These are phyloP conservation scores for Melanotaenia pygmaea DNA, from an alignment of 2,797 vertebrate species.

Conservation along the genomic window DNA sequence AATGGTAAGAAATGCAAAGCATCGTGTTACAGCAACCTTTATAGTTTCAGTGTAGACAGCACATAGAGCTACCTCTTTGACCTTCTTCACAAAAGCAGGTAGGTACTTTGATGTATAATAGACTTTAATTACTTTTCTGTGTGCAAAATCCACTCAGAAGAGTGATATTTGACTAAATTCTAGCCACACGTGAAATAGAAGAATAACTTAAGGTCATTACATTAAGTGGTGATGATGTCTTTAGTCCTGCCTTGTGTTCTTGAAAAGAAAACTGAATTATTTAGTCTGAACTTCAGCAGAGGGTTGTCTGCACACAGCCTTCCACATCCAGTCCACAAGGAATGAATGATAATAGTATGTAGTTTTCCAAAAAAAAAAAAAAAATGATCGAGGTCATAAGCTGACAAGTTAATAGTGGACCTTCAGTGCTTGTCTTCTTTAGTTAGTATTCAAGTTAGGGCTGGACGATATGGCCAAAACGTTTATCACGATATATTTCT, in stretches of 20 bases:
- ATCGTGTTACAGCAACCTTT: slow-evolving; percentile 55
- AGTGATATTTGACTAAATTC: slow-evolving; percentile 55
- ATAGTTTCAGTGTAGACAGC: slow-evolving; percentile 28
- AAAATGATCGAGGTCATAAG: slow-evolving; percentile 32
- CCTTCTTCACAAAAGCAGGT: slow-evolving; percentile 68
- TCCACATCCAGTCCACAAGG: slow-evolving; percentile 20
- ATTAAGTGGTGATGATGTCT: slow-evolving; percentile 59
- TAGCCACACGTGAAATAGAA: slow-evolving; percentile 55
- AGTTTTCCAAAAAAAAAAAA: slow-evolving; percentile 18
- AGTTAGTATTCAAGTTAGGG: slow-evolving; percentile 20
- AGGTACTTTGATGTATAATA: slow-evolving; percentile 71
- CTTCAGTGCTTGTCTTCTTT: slow-evolving; percentile 31
- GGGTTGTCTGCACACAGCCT: slow-evolving; percentile 17
- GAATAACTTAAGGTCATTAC: slow-evolving; percentile 70
- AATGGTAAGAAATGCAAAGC: slow-evolving; percentile 54
- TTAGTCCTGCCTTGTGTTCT: slow-evolving; percentile 38
- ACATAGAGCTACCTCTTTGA: slow-evolving; percentile 61
- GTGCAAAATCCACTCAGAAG: slow-evolving; percentile 64
- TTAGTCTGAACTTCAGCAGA: neutral
- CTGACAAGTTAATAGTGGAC: slow-evolving; percentile 22
- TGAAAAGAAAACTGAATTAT: slow-evolving; percentile 15
- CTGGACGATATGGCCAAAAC: too few relatives aligned
- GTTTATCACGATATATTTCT: too few relatives aligned
- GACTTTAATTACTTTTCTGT: slow-evolving; percentile 72
- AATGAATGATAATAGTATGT: slow-evolving; percentile 41